Evolutionary conservation across 2,888 invertebrate genomes (phyloP), one percentile per base, ranked within the genome.

Genomic region (Meiosimyza platycephala): DNA sequence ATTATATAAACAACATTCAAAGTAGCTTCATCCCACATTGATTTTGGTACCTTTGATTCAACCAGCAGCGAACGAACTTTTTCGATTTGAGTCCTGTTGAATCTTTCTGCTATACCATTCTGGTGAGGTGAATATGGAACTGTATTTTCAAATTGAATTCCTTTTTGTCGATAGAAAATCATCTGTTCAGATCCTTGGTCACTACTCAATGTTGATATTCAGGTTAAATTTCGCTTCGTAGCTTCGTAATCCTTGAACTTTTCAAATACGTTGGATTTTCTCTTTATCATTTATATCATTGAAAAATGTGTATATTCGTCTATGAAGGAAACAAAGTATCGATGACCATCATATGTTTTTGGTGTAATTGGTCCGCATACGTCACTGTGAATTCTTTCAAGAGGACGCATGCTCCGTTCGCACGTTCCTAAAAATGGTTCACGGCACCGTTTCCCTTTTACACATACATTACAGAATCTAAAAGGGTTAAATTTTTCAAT

Each of bases 11-110:
- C 22, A 11, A 62, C 72, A 16, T 9, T 47, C 54, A 22, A 60
- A 28, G 67, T 48, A 59, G 68, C 72, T 68, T 67, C 67, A 12
- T 13, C 28, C 72, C 68, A 63, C n/a, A 63, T 54, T 48, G 15
- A 18, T 22, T 68, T 68, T 5, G 28, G 7, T 18, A 68, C 7
- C 48, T 33, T 7, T n/a, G 54, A 28, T 40, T 16, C 55, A n/a
- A 22, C 22, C 13, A 72, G 11, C 48, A 72, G 59, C 40, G 72
- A 28, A 52, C 72, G 40, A 16, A 40, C 54, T 28, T 72, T 72
- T 22, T 72, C 68, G 40, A 68, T 9, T 48, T 28, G 48, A 12
- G 55, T 48, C 33, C 62, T 47, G n/a, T 57, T 50, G 47, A 72
- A 40, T 51, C 72, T 63, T 16, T 69, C 62, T 28, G 47, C 48